A percentile compares a stretch with the other conserved stretches of the same genome.
These are phyloP conservation scores for Euglossa dilemma DNA, from an alignment of 1,140 invertebrate species.

Conservation along the genomic window DNA sequence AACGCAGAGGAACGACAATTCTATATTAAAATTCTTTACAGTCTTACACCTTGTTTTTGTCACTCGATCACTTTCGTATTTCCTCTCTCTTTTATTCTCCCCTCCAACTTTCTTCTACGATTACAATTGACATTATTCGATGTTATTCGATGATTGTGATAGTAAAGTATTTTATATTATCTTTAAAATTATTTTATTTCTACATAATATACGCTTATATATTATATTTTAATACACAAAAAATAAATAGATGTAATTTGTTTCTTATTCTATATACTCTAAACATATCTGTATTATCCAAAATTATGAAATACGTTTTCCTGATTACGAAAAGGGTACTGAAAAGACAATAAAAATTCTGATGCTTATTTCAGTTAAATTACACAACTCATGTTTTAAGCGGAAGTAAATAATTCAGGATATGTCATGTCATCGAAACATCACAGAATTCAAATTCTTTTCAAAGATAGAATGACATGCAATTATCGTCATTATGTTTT, in stretches of 20 bases:
- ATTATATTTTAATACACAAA: not conserved
- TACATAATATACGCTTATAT: not conserved
- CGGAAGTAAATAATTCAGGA: constrained; percentile 28
- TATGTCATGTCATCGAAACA: constrained; percentile 21
- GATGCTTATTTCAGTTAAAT: not conserved
- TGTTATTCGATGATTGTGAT: not conserved
- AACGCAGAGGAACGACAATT: not conserved
- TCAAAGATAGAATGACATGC: not conserved
- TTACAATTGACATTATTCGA: not conserved
- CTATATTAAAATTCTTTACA: not conserved
- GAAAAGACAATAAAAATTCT: not conserved
- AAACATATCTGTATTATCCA: not conserved
- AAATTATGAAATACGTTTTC: not conserved
- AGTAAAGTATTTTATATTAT: not conserved
- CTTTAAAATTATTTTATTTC: not conserved
- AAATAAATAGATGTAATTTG: not conserved
- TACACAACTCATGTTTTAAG: constrained; percentile 1
- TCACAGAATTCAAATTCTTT: constrained; percentile 32
- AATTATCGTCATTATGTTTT: constrained; percentile 37
- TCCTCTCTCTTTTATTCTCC: constrained; percentile 17
- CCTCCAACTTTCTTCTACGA: not conserved
- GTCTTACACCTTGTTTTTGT: not conserved
- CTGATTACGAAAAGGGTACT: not conserved
- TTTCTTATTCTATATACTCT: not conserved
- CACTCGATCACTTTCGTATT: constrained; percentile 3